phyloP scores from a whole-genome alignment of 2,113 vertebrate species.

The Cryptotis parvus region DNA sequence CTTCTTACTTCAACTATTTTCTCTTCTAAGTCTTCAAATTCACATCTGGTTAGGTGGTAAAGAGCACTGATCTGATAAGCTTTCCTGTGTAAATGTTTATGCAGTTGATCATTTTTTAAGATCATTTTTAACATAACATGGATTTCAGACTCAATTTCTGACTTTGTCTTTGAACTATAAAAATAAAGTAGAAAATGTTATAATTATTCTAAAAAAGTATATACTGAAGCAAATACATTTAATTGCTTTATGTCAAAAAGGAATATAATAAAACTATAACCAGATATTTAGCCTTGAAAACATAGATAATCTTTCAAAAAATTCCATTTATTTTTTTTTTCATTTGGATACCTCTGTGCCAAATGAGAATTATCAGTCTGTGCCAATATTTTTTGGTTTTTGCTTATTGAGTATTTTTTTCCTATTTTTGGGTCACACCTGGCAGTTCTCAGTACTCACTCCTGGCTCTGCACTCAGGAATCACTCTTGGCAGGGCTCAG shows the following conservation, averaged over 20 bases:
- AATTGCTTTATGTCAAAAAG: background rate
- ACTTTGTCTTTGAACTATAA: constrained; percentile 78
- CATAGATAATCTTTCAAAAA: background rate
- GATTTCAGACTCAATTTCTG: constrained; percentile 58
- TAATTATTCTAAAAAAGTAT: background rate
- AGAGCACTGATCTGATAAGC: constrained; percentile 77
- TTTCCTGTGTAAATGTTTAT: constrained; percentile 85
- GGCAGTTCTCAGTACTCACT: too few species aligned
- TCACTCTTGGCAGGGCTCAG: too few species aligned
- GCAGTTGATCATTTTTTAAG: constrained; percentile 83
- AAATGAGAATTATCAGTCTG: too few species aligned
- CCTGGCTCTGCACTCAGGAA: too few species aligned
- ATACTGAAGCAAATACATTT: background rate
- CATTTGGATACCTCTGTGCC: too few species aligned
- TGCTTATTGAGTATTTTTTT: too few species aligned
- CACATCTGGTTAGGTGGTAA: constrained; percentile 81
- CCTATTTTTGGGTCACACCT: too few species aligned
- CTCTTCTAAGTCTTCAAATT: constrained; percentile 84
- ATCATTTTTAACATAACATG: constrained; percentile 82
- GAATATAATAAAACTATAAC: background rate
- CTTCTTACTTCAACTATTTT: constrained; percentile 76
- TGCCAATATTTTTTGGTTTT: too few species aligned
- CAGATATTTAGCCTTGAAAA: background rate
- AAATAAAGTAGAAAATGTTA: constrained; percentile 31
- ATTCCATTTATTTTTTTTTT: too few species aligned